These are phyloP conservation scores for Mellilla xanthometata DNA, from an alignment of 2,888 invertebrate genomes.

Conservation along the genomic window DNA sequence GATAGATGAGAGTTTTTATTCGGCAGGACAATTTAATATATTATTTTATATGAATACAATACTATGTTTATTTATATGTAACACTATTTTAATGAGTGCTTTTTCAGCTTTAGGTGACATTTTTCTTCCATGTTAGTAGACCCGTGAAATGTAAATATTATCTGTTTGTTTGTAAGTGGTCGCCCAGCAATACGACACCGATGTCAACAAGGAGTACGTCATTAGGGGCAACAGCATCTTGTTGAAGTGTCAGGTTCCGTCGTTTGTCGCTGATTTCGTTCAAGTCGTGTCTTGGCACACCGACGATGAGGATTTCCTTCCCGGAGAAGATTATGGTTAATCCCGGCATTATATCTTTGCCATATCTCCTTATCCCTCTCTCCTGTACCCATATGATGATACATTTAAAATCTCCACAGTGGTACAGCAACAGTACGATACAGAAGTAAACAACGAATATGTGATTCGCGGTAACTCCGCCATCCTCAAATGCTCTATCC, in stretches of 20 bases:
- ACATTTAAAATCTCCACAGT: constrained; percentile 78
- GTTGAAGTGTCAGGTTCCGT: constrained; percentile 92
- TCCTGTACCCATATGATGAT: constrained; percentile 10
- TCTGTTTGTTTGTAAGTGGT: constrained; percentile 82
- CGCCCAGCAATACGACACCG: constrained; percentile 91
- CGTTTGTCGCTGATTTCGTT: constrained; percentile 93
- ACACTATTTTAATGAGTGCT: not conserved
- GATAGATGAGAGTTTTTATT: no score
- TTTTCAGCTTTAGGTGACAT: constrained; percentile 9
- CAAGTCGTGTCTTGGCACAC: constrained; percentile 91
- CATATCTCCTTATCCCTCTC: constrained; percentile 28
- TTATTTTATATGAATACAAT: no score
- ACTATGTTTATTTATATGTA: no score
- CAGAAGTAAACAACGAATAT: constrained; percentile 96
- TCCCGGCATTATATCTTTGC: constrained; percentile 29
- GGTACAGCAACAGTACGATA: constrained; percentile 94
- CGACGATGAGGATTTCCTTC: constrained; percentile 88
- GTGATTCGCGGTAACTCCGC: constrained; percentile 95
- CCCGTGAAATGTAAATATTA: not conserved
- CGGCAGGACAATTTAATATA: no score
- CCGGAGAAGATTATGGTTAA: constrained; percentile 84
- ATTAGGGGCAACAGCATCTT: constrained; percentile 92
- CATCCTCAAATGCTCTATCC: constrained; percentile 94
- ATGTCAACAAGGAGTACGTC: constrained; percentile 92
- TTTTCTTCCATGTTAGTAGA: not conserved